Conservation (phyloP, 1,140 invertebrate genomes). For the Aphelenchoides avenae region DNA sequence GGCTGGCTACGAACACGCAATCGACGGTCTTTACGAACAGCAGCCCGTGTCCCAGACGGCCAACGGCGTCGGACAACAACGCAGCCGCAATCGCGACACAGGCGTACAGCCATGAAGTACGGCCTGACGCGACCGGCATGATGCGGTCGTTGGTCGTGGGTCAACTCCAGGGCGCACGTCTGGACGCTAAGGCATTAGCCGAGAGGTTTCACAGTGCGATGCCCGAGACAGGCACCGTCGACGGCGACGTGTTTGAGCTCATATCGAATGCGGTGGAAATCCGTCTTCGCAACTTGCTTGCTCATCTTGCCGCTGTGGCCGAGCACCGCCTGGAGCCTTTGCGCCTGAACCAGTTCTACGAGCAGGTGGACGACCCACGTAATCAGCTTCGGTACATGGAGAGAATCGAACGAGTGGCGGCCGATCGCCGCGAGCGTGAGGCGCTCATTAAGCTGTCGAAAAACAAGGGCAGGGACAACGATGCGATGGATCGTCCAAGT, state of each 20-base stretch:
- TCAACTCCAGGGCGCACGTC: slow-evolving; percentile 27
- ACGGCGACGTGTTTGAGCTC: slow-evolving; percentile 34
- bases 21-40: too few species aligned
- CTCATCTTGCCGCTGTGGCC: slow-evolving; percentile 21
- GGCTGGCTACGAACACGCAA: too few species aligned
- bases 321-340: slow-evolving; percentile 42
- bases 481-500: slow-evolving; percentile 38
- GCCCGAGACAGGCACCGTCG: slow-evolving; percentile 35
- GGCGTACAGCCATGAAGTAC: too few species aligned
- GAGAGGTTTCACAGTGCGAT: slow-evolving; percentile 24
- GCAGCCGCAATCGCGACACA: too few species aligned
- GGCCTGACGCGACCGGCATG: too few species aligned
- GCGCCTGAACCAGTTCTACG: slow-evolving; percentile 33
- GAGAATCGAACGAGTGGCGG: slow-evolving; percentile 24
- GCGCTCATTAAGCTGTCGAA: slow-evolving; percentile 34
- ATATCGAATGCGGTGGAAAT: slow-evolving; percentile 30
- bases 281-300: slow-evolving; percentile 13
- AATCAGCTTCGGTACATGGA: slow-evolving; percentile 40
- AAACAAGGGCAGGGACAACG: slow-evolving; percentile 39
- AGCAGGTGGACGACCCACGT: slow-evolving; percentile 38
- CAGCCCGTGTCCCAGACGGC: too few species aligned
- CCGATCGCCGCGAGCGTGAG: slow-evolving; percentile 28
- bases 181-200: slow-evolving; percentile 26
- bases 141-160: not conserved
- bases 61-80: too few species aligned